These are phyloP conservation scores for Cryptoleucopteryx plumbea DNA, from an alignment of 2,113 vertebrate species.

Conservation along the genomic window DNA sequence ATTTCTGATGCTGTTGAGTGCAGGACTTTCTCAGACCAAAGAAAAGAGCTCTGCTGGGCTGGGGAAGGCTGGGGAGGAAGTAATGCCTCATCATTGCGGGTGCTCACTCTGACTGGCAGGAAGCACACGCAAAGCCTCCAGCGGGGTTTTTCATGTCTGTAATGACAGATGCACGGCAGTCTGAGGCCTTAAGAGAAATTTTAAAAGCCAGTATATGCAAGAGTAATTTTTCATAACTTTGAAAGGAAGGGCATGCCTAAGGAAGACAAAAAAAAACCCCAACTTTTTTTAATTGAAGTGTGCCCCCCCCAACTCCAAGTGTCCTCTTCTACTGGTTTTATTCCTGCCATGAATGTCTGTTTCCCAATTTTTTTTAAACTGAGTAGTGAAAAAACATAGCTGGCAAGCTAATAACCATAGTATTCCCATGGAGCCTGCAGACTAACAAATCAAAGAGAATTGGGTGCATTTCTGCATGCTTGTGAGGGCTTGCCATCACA, in stretches of 20 bases:
- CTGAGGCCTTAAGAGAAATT: background rate
- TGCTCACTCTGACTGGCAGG: background rate
- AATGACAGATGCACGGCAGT: background rate
- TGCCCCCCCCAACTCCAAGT: background rate
- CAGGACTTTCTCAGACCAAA: background rate
- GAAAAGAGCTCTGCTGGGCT: background rate
- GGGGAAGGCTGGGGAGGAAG: slow-evolving; percentile 14
- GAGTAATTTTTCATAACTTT: background rate
- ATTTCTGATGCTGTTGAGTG: background rate
- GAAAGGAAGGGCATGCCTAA: background rate
- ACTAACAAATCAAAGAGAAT: background rate
- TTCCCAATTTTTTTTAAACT: background rate
- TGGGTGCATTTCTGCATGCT: background rate
- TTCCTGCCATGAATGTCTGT: background rate
- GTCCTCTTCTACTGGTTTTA: background rate
- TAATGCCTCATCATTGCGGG: background rate
- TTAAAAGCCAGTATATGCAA: background rate
- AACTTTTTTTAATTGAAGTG: background rate
- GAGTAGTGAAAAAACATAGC: background rate
- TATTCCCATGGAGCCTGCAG: background rate
- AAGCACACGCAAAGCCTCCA: background rate
- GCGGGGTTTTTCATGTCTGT: background rate
- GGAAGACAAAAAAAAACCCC: background rate
- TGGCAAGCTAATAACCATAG: background rate
- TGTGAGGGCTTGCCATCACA: background rate